Evolutionary conservation across 2,797 vertebrate genomes (phyloP).

Genomic region (Sebastes nivosus): DNA sequence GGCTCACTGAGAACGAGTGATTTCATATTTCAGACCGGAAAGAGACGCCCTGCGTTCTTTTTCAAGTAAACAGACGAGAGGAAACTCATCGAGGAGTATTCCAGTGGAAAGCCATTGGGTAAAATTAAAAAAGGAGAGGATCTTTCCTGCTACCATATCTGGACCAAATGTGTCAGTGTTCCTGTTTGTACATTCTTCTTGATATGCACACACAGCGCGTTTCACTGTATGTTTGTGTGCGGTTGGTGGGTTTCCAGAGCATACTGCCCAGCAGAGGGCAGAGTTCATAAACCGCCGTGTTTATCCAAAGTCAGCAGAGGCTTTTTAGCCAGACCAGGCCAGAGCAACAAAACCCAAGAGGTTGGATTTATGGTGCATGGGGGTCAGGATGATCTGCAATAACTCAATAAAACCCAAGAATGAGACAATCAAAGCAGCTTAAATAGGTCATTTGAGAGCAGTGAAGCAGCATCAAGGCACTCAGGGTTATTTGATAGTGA

Average conservation of each 20-base stretch:
- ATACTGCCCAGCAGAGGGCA: constrained; percentile 76
- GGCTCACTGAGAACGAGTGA: constrained; percentile 24
- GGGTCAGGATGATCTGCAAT: constrained; percentile 28
- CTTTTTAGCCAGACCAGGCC: constrained; percentile 24
- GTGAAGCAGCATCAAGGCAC: not conserved
- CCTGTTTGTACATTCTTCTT: not conserved
- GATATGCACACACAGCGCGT: not conserved
- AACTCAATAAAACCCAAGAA: constrained; percentile 27
- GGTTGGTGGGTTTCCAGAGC: constrained; percentile 48
- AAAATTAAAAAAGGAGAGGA: not conserved
- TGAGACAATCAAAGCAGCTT: constrained; percentile 22
- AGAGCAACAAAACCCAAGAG: constrained; percentile 19
- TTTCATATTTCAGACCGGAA: constrained; percentile 34
- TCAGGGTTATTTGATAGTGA: not conserved
- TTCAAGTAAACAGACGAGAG: not conserved
- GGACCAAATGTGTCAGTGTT: constrained; percentile 20
- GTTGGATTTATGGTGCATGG: constrained; percentile 29
- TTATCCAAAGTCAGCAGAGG: constrained; percentile 70
- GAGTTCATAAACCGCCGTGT: constrained; percentile 56
- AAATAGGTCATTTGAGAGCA: constrained; percentile 13
- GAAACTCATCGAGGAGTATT: constrained; percentile 5
- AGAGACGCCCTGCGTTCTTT: constrained; percentile 3
- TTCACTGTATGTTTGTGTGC: constrained; percentile 42
- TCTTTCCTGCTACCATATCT: constrained; percentile 28
- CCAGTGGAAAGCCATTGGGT: constrained; percentile 50